Evolutionary conservation across 2,797 vertebrate species (phyloP).

Genomic region (Cuculus canorus): DNA sequence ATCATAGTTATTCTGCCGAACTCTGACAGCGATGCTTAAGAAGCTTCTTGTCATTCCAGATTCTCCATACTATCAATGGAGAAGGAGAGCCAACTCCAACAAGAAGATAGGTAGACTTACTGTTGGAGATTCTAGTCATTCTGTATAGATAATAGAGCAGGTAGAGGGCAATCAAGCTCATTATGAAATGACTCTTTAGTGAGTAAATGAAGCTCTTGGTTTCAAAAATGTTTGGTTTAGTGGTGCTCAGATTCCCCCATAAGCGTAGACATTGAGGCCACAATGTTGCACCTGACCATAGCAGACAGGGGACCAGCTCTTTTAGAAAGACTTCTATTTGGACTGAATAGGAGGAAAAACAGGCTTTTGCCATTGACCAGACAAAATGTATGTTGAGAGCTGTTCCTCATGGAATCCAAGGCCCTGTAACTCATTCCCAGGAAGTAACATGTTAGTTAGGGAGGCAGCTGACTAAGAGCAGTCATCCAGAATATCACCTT

Average conservation of each 20-base stretch:
- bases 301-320: too few species aligned
- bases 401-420: background rate
- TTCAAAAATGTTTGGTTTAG: background rate
- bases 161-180: background rate
- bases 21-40: background rate
- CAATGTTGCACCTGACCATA: background rate
- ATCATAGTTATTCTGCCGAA: background rate
- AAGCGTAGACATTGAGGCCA: background rate
- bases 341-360: background rate
- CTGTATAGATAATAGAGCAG: background rate
- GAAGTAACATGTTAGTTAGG: background rate
- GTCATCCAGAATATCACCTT: background rate
- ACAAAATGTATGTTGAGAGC: background rate
- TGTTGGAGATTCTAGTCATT: background rate
- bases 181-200: background rate
- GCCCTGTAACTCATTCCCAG: background rate
- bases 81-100: background rate
- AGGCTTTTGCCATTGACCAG: background rate
- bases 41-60: background rate
- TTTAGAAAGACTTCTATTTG: background rate
- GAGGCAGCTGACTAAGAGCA: background rate
- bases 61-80: background rate
- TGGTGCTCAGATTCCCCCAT: background rate
- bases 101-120: background rate
- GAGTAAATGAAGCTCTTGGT: background rate